Conservation (phyloP, 1,140 invertebrate genomes). For the Plodia interpunctella region DNA sequence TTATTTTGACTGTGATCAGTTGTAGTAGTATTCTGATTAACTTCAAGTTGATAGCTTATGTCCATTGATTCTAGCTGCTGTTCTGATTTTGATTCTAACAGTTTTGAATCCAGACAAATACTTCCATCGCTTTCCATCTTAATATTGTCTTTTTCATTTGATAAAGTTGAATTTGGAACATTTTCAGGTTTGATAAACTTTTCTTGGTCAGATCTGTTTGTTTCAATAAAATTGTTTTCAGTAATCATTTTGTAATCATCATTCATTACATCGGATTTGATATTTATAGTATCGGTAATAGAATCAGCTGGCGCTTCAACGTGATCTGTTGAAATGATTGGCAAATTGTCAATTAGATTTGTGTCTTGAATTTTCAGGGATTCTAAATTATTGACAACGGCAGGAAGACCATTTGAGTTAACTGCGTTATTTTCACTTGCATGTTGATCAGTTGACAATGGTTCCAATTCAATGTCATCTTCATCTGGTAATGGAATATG, state of each 20-base stretch:
- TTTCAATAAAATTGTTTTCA: neutral
- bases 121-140: neutral
- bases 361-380: neutral
- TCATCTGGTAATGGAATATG: conserved; percentile 51
- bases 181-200: neutral
- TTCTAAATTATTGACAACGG: conserved; percentile 13
- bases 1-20: too few relatives aligned
- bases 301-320: neutral
- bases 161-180: neutral
- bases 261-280: neutral
- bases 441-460: neutral
- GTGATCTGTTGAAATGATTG: conserved; percentile 11
- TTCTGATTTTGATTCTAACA: neutral
- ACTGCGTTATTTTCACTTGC: neutral
- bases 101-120: too few relatives aligned
- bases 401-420: neutral
- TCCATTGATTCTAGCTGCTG: conserved; percentile 3
- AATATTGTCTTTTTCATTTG: neutral
- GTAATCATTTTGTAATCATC: too few relatives aligned
- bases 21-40: neutral
- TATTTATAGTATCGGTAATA: neutral
- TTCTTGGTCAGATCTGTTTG: neutral
- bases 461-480: conserved; percentile 32
- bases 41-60: neutral
- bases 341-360: conserved; percentile 9